Evolutionary conservation across 1,140 invertebrate species (phyloP).

Genomic region (Neuroterus valhalla): DNA sequence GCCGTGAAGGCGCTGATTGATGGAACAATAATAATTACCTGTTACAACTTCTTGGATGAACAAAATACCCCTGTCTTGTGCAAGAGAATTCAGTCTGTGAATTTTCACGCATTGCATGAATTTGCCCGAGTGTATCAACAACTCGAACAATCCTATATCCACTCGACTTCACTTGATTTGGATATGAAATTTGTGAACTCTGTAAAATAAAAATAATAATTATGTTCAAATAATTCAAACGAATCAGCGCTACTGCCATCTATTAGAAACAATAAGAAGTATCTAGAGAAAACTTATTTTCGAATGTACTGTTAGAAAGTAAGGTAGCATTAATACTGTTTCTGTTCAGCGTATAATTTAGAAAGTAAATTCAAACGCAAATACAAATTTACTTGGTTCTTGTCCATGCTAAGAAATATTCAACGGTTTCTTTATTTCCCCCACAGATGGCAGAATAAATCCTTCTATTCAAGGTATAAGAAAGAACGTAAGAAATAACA

Average conservation of each 20-base stretch:
- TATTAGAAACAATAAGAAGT: conserved; percentile 10
- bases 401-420: conserved; percentile 45
- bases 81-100: conserved; percentile 85
- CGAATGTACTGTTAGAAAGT: neutral
- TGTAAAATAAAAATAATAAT: conserved; percentile 43
- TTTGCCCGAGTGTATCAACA: conserved; percentile 83
- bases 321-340: neutral
- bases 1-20: no score
- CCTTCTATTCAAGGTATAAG: no score
- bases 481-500: no score
- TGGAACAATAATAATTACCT: conserved; percentile 60
- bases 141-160: conserved; percentile 84
- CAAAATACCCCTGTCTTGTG: conserved; percentile 86
- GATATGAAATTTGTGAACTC: conserved; percentile 60
- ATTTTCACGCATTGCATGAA: conserved; percentile 82
- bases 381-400: neutral
- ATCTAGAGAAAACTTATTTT: neutral
- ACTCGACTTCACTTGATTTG: conserved; percentile 80
- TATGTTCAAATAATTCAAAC: neutral
- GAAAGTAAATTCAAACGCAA: neutral
- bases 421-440: neutral
- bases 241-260: neutral
- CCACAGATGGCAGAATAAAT: conserved; percentile 34
- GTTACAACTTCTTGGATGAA: conserved; percentile 86
- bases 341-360: conserved; percentile 10